These are phyloP conservation scores for Gryllus bimaculatus DNA, from an alignment of 1,140 invertebrate species.

Conservation along the genomic window DNA sequence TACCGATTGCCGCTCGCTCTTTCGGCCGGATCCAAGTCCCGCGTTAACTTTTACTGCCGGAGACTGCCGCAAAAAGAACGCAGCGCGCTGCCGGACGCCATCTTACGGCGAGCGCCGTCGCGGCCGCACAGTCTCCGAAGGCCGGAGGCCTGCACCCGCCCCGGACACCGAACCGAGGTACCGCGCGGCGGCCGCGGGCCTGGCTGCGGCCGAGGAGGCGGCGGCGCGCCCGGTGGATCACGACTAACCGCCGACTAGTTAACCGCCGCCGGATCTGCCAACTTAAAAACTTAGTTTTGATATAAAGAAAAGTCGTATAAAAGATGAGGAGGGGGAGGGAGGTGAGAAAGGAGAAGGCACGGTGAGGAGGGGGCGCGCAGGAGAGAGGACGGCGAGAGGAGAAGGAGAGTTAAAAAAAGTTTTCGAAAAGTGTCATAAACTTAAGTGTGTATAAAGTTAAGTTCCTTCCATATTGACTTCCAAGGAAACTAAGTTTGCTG, in stretches of 20 bases:
- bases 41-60: too few species aligned
- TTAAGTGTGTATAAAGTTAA: conserved; percentile 1
- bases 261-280: not conserved
- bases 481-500: not conserved
- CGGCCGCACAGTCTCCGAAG: too few species aligned
- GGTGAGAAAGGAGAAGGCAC: not conserved
- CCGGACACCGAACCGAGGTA: too few species aligned
- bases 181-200: too few species aligned
- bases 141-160: too few species aligned
- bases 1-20: too few species aligned
- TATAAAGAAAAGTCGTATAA: conserved; percentile 1
- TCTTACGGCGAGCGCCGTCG: too few species aligned
- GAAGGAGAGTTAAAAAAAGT: not conserved
- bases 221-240: too few species aligned
- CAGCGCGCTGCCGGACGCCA: too few species aligned
- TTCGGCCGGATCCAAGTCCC: too few species aligned
- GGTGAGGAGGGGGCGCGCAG: not conserved
- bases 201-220: not conserved
- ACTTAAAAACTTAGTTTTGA: not conserved
- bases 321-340: not conserved
- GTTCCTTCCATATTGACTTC: conserved; percentile 4
- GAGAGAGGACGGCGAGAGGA: not conserved
- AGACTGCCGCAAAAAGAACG: too few species aligned
- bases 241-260: not conserved
- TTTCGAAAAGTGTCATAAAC: not conserved